phyloP scores from a whole-genome alignment of 2,888 invertebrate species.

The Coremacera marginata region DNA sequence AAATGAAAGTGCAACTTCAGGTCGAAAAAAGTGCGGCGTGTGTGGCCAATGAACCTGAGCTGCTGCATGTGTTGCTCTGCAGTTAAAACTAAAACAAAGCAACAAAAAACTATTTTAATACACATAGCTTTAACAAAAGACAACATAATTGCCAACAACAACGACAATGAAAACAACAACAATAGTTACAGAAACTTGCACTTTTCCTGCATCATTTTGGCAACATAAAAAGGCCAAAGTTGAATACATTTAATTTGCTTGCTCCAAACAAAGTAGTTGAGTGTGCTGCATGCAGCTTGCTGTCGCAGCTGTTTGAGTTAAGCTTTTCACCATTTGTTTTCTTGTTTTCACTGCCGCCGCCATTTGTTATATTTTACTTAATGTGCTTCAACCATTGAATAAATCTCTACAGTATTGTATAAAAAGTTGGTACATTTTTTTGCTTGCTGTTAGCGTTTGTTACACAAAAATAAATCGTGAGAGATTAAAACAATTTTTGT shows the following conservation, averaged over 20 bases:
- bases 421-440: conserved; percentile 21
- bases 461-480: conserved; percentile 13
- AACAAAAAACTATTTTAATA: not conserved
- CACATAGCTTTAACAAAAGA: not conserved
- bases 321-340: conserved; percentile 16
- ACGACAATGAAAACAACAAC: not conserved
- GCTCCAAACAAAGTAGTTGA: conserved; percentile 8
- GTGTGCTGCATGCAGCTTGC: not conserved
- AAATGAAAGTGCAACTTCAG: not conserved
- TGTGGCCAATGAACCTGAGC: conserved; percentile 39
- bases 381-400: not conserved
- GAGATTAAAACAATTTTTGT: conserved; percentile 29
- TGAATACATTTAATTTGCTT: conserved; percentile 24
- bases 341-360: not conserved
- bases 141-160: conserved; percentile 11
- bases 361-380: not conserved
- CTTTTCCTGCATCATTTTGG: conserved; percentile 27
- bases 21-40: not conserved
- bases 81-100: not conserved
- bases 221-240: conserved; percentile 37
- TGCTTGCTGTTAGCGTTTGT: conserved; percentile 7
- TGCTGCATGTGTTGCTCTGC: not conserved
- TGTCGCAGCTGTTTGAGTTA: conserved; percentile 28
- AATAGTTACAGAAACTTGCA: conserved; percentile 28
- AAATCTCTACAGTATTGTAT: not conserved